These are phyloP conservation scores for Bradypodion pumilum DNA, from an alignment of 2,797 vertebrate genomes.

Conservation along the genomic window DNA sequence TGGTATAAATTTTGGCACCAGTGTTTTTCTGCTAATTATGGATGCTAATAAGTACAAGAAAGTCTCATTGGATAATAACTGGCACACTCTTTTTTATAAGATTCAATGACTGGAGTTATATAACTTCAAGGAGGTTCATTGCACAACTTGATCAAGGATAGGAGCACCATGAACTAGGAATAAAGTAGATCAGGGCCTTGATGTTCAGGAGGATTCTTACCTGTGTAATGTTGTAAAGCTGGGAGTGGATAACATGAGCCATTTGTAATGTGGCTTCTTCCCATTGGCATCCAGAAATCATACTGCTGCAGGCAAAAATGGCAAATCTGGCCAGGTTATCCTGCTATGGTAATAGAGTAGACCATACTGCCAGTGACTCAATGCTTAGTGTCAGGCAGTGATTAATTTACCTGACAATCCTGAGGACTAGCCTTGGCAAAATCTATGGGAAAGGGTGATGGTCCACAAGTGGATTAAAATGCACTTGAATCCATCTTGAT, in stretches of 20 bases:
- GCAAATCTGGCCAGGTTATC: too few species aligned
- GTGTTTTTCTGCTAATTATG: constrained; percentile 29
- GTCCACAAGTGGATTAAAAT: too few species aligned
- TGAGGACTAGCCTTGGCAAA: too few species aligned
- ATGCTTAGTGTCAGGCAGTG: too few species aligned
- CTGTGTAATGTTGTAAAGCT: not conserved
- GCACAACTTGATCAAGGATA: not conserved
- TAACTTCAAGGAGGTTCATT: not conserved
- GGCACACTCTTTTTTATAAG: constrained; percentile 18
- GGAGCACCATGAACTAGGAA: not conserved
- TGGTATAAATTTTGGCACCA: constrained; percentile 12
- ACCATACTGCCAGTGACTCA: too few species aligned
- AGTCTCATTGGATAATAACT: constrained; percentile 18
- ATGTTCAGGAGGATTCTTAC: not conserved
- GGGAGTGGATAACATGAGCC: not conserved
- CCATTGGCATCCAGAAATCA: not conserved
- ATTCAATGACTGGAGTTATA: too few species aligned
- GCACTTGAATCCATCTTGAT: too few species aligned
- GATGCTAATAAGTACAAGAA: constrained; percentile 33
- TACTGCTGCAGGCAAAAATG: not conserved
- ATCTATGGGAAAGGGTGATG: too few species aligned
- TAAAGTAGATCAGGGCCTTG: not conserved
- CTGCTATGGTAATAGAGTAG: too few species aligned
- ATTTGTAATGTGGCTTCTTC: too few species aligned
- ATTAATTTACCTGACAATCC: too few species aligned